phyloP scores from a whole-genome alignment of 2,888 invertebrate genomes.

The Philhelius pedissequus region DNA sequence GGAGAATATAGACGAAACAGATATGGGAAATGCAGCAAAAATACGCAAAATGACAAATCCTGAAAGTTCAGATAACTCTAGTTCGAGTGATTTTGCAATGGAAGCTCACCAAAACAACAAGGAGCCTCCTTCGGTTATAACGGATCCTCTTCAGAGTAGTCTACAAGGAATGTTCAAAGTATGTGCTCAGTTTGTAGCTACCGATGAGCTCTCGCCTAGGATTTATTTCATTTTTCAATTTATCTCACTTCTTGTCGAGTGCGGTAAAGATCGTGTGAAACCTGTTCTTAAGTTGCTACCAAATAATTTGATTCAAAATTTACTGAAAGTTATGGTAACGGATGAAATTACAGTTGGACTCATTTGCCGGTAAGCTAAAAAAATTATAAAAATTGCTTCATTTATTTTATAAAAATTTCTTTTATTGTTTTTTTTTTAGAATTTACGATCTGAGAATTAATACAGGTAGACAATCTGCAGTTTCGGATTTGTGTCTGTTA shows the following conservation, averaged over 20 bases:
- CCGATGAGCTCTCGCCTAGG: constrained; percentile 89
- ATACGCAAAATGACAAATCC: constrained; percentile 81
- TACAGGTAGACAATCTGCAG: constrained; percentile 90
- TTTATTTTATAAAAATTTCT: background rate
- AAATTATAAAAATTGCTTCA: background rate
- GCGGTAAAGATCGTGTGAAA: constrained; percentile 86
- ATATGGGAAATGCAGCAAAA: constrained; percentile 82
- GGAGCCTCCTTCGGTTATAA: constrained; percentile 76
- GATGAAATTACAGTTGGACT: constrained; percentile 78
- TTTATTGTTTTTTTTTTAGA: constrained; percentile 71
- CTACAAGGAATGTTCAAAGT: constrained; percentile 86
- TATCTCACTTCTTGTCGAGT: constrained; percentile 86
- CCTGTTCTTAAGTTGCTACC: constrained; percentile 88
- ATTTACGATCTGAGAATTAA: constrained; percentile 87
- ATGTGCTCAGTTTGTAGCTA: constrained; percentile 83
- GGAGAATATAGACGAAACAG: constrained; percentile 82
- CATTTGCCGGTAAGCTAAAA: constrained; percentile 72
- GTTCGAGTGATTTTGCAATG: constrained; percentile 76
- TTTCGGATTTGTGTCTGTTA: constrained; percentile 91
- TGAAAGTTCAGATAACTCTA: constrained; percentile 82
- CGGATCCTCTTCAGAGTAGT: constrained; percentile 84
- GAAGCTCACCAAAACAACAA: constrained; percentile 70
- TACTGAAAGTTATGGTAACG: constrained; percentile 83
- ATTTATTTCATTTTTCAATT: constrained; percentile 91
- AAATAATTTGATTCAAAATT: constrained; percentile 86